Base-by-base conservation (phyloP, 2,888 invertebrate genomes). In the Oxycera nigricornis region DNA sequence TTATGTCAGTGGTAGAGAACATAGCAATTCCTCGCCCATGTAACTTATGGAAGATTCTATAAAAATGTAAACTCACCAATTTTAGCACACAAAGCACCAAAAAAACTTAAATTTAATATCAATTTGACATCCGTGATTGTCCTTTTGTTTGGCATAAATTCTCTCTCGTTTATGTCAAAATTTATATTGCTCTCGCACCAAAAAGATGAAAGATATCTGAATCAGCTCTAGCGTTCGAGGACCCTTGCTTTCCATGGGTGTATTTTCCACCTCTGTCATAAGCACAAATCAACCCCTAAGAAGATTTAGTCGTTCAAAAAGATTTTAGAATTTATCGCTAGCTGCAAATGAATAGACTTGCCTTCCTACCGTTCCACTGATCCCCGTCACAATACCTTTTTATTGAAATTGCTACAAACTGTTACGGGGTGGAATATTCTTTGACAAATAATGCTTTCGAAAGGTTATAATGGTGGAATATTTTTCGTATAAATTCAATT, bases 401-500 rank as follows among this genome's bases (percentile, higher is more conserved):
- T 55, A 20, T 17, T 17, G 14, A n/a, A 9, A 6, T 50, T 14
- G 3, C 17, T 14, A 55, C 20, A 55, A 9, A 6, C 2, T 1
- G 20, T 55, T 55, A 7, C 4, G 55, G 6, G 24, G 11, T 22
- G 6, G 55, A 3, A 14, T 9, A 39, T 9, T 39, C 39, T 7
- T 39, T 9, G 39, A 39, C 39, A 39, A 11, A 11, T n/a, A 7
- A 14, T 9, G 39, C 39, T 39, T 39, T 14, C 39, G 9, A 7
- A 11, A 39, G 7, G 14, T 4, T 4, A 55, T 55, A 2, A 20
- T 6, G 17, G 28, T 52, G 70, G 26, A 70, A 52, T 35, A 52
- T 70, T 70, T 70, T 70, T 70, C 22, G 31, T 17, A 70, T 70
- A 70, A 70, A 70, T 70, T 70, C 28, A 52, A 70, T 70, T 55